phyloP scores from a whole-genome alignment of 2,888 invertebrate genomes.

The Trichopoda pennipes region DNA sequence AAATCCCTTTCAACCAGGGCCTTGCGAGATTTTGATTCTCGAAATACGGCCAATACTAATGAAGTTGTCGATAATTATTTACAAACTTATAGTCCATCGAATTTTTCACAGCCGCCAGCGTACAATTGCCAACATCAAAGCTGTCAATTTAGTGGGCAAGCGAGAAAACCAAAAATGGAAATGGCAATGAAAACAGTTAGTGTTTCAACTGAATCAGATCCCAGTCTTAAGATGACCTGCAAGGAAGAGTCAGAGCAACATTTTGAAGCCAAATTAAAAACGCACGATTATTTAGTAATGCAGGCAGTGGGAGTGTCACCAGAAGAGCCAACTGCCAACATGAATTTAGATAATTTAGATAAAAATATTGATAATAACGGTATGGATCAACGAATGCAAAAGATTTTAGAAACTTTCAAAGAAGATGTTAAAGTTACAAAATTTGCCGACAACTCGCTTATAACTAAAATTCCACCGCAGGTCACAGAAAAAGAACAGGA shows the following conservation, averaged over 20 bases:
- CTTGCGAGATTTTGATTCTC: constrained; percentile 60
- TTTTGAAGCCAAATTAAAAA: constrained; percentile 23
- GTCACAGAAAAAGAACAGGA: not conserved
- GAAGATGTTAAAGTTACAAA: constrained; percentile 58
- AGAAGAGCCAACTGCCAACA: not conserved
- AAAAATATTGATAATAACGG: constrained; percentile 46
- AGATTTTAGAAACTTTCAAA: constrained; percentile 67
- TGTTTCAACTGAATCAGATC: constrained; percentile 68
- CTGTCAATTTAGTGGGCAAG: not conserved
- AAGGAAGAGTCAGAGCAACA: not conserved
- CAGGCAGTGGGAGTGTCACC: constrained; percentile 44
- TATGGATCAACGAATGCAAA: constrained; percentile 69
- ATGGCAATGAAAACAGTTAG: constrained; percentile 50
- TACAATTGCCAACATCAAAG: constrained; percentile 50
- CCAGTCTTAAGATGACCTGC: constrained; percentile 46
- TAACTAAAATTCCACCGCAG: constrained; percentile 27
- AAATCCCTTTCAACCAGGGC: constrained; percentile 48
- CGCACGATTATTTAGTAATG: constrained; percentile 66
- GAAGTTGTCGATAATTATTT: constrained; percentile 66
- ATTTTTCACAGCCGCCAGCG: constrained; percentile 44
- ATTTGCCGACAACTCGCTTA: not conserved
- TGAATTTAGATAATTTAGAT: constrained; percentile 22
- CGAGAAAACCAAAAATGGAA: constrained; percentile 10
- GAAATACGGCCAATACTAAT: constrained; percentile 30
- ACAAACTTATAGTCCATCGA: constrained; percentile 57